Base-by-base conservation (phyloP, 2,888 invertebrate species). In the Diaphora mendica region DNA sequence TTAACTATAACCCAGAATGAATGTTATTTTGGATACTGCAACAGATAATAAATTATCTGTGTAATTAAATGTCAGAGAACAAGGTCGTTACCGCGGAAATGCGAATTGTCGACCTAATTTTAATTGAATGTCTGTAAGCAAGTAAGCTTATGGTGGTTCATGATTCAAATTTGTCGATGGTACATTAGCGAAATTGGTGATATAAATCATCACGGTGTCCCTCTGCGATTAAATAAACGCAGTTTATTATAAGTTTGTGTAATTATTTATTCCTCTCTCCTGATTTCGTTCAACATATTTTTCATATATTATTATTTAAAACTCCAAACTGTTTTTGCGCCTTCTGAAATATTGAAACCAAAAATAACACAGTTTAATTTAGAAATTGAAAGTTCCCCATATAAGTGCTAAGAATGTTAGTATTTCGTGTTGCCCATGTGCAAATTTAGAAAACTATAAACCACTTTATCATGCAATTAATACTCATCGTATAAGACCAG, bases 311-410 rank as follows among this genome's bases (percentile, higher is more conserved):
- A 3, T 13, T 39, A 77, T 66, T 81, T 77, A 85, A 71, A 83
- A 77, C 73, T 83, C 82, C 76, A 85, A 26, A 17, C 75, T 76
- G 67, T 81, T 80, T 42, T 85, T 81, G 11, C 85, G 71, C 76
- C 80, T 77, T 77, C 85, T 85, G 85, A 7, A 84, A 85, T 72
- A 26, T 65, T 35, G 39, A 77, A 81, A 79, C 74, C 13, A 71
- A 73, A 71, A 77, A 72, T 68, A n/a, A 8, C 76, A 62, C 23
- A 62, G 59, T 13, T 68, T 68, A 70, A 39, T 62, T 26, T 13
- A 26, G 26, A 26, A 23, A 23, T 8, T 51, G 26, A 13, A 59
- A 59, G 13, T 26, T 13, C n/a, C 55, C 44, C 7, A 51, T 51
- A 23, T 51, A 51, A 8, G 8, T 23, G 48, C 2, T 51, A 3